Base-by-base conservation (phyloP, 2,888 invertebrate species). In the Ypsolopha sequella region DNA sequence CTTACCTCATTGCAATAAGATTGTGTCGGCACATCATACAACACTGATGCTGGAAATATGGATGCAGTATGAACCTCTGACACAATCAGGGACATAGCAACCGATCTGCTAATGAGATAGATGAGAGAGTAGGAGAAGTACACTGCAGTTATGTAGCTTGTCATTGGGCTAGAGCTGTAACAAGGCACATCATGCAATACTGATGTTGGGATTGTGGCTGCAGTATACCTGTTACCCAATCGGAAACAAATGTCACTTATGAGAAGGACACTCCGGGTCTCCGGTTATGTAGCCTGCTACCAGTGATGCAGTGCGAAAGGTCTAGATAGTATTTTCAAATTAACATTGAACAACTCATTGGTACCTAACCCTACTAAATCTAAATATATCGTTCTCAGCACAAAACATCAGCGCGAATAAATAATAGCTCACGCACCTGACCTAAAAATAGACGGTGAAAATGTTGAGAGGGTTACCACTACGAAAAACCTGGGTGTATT, bases 101-200 rank as follows among this genome's bases (percentile, higher is more conserved):
- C 68, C 0, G 90, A 88, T 50, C 91, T 77, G 8, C 76, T 65
- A 33, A 90, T 64, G 9, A 91, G 66, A 60, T 88, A 90, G 36
- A 81, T 73, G 52, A 89, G 87, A 0, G 91, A 91, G 61, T 82
- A 89, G 49, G 84, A 76, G 54, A 89, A 87, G 65, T 91, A 91
- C 4, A 88, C 57, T 10, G 80, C 58, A 2, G 8, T 10, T 11
- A 41, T 41, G 41, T 49, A 34, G 6, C 49, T 41, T 24, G 7
- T 3, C 14, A 39, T 39, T 39, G 14, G 14, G 14, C 9, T 13
- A 7, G 41, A 13, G 24, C 24, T 24, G 24, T 24, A 39, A 11
- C 9, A 39, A 39, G 39, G 39, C 6, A 39, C 39, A 39, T 39
- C 39, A 39, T 39, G 3, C 39, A 24, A 24, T 24, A 24, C 24